Base-by-base conservation (phyloP, 2,797 vertebrate genomes). In the Mionectes olivaceus region DNA sequence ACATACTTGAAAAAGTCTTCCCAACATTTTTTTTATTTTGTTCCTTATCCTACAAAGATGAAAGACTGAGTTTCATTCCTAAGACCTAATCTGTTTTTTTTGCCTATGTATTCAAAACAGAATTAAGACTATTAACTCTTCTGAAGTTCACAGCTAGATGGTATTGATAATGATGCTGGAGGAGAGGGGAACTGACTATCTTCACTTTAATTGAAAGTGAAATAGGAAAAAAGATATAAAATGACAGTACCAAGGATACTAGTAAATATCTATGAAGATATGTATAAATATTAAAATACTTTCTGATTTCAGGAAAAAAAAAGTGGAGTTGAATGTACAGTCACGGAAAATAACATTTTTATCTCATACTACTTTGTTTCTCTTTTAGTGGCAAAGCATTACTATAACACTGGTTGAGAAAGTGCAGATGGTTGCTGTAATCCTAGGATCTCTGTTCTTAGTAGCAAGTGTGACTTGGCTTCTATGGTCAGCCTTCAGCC, bases 391-490 rank as follows among this genome's bases (percentile, higher is more conserved):
- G 99, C 99, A 99, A 97, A 98, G 98, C 96, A 99, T 99, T 98
- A 99, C 98, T 97, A 98, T 99, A 97, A 99, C 99, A 67, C 98
- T 99, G 98, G 99, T 99, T 98, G 99, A 99, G 98, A 99, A 99
- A 98, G 99, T 99, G 87, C 99, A 99, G 98, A 99, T 99, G 98
- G 98, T 99, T 74, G 99, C 99, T 57, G 99, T 99, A 97, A 99
- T 99, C 97, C 98, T 99, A 98, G 99, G 99, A 97, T 99, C 98
- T 61, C 98, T 99, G 95, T 99, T 99, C 98, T 97, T 99, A 97
- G 98, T 99, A 97, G 98, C 99, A 65, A 99, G 99, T 97, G 98
- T 99, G 97, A 99, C 99, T 89, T 99, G 99, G 99, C 98, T 99
- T 97, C 98, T 99, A 95, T 99, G 99, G 99, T 99, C 99, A 28